A percentile compares a stretch with the other conserved stretches of the same genome.
Evolutionary conservation across 2,113 vertebrate genomes (phyloP).

Genomic region (Epinephelus cyanopodus): DNA sequence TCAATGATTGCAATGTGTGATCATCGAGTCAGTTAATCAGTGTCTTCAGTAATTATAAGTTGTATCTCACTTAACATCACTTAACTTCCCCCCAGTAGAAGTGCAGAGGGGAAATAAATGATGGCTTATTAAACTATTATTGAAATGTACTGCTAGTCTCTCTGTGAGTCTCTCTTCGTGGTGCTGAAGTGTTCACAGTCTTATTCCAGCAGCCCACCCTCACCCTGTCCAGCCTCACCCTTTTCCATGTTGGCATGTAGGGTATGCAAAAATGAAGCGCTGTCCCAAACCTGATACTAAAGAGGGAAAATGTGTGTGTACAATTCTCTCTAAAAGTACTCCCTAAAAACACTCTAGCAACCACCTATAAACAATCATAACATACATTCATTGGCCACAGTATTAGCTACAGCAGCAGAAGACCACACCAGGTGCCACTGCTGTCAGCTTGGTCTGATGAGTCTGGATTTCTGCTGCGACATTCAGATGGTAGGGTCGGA

Average conservation of each 20-base stretch:
- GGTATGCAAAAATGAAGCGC: neutral
- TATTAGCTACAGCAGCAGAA: too few relatives aligned
- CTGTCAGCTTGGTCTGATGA: too few relatives aligned
- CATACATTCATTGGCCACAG: too few relatives aligned
- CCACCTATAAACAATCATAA: neutral
- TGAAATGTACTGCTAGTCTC: neutral
- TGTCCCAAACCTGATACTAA: neutral
- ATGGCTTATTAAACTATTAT: neutral
- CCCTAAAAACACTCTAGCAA: neutral
- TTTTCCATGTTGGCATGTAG: neutral
- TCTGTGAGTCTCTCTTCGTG: conserved; percentile 9
- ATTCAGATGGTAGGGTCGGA: too few relatives aligned
- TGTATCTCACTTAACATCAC: neutral
- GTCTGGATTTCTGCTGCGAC: too few relatives aligned
- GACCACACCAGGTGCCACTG: too few relatives aligned
- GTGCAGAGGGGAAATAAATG: neutral
- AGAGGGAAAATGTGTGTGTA: neutral
- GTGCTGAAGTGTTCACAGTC: neutral
- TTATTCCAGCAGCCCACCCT: neutral
- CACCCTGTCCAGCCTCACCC: neutral
- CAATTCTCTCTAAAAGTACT: neutral
- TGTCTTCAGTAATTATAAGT: neutral
- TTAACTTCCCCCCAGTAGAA: neutral
- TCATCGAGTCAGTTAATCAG: neutral
- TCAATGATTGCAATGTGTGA: neutral